Conservation (phyloP, 2,888 invertebrate species). For the Trichopoda pennipes region DNA sequence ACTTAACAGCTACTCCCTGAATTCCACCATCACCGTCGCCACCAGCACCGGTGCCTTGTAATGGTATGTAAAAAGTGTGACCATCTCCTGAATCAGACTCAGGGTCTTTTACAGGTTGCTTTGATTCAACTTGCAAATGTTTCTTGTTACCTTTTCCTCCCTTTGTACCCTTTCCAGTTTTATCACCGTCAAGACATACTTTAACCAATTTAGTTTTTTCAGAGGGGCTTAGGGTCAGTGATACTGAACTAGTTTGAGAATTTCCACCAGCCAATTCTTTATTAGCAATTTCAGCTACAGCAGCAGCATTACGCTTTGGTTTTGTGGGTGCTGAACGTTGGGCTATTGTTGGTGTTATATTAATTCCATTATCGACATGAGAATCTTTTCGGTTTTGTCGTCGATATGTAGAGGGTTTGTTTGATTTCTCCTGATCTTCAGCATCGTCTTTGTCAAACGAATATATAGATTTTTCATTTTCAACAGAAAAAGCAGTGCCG, state of each 20-base stretch:
- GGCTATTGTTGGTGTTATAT: slow-evolving; percentile 69
- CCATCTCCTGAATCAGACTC: slow-evolving; percentile 82
- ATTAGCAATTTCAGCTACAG: slow-evolving; percentile 74
- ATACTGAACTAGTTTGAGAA: slow-evolving; percentile 76
- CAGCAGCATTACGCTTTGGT: slow-evolving; percentile 72
- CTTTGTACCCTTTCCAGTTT: slow-evolving; percentile 68
- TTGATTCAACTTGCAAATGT: slow-evolving; percentile 32
- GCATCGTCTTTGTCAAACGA: slow-evolving; percentile 87
- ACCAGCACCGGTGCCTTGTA: slow-evolving; percentile 81
- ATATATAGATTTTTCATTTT: slow-evolving; percentile 87
- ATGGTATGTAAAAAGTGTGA: slow-evolving; percentile 85
- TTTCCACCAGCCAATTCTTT: slow-evolving; percentile 72
- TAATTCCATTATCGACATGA: slow-evolving; percentile 72
- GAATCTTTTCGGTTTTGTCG: slow-evolving; percentile 82
- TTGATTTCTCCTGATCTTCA: slow-evolving; percentile 81
- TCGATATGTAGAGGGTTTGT: slow-evolving; percentile 79
- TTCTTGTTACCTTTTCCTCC: slow-evolving; percentile 61
- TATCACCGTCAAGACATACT: slow-evolving; percentile 82
- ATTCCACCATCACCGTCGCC: slow-evolving; percentile 81
- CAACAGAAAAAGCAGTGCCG: slow-evolving; percentile 84
- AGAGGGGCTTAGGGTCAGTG: slow-evolving; percentile 79
- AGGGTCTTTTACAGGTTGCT: slow-evolving; percentile 73
- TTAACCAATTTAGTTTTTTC: slow-evolving; percentile 82
- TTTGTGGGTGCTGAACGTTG: slow-evolving; percentile 73
- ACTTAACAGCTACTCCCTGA: slow-evolving; percentile 85